Percentiles rank a stretch among this genome's conserved stretches.
Conservation (phyloP, 1,140 invertebrate genomes). For the Eciton burchellii region DNA sequence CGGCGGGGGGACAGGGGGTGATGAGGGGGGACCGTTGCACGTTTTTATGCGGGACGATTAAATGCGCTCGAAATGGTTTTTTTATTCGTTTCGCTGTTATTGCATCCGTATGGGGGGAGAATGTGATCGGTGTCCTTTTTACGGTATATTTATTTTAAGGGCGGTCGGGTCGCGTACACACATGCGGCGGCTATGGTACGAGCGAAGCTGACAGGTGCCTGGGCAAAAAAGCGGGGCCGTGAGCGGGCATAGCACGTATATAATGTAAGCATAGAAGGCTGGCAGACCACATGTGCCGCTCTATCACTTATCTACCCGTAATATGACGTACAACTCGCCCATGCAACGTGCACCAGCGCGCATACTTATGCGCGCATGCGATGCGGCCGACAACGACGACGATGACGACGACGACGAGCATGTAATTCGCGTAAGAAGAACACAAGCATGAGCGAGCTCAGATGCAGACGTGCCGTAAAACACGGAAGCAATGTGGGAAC, state of each 20-base stretch:
- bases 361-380: neutral
- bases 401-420: neutral
- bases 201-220: slow-evolving; percentile 83
- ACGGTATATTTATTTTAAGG: slow-evolving; percentile 81
- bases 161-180: slow-evolving; percentile 66
- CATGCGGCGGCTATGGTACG: slow-evolving; percentile 78
- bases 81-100: slow-evolving; percentile 67
- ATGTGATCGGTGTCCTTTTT: slow-evolving; percentile 77
- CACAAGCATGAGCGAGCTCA: neutral
- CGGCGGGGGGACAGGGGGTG: slow-evolving; percentile 10
- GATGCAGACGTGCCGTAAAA: too few relatives aligned
- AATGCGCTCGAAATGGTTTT: slow-evolving; percentile 36
- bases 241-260: slow-evolving; percentile 72
- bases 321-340: slow-evolving; percentile 71
- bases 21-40: neutral
- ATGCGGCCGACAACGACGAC: neutral
- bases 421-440: slow-evolving; percentile 35
- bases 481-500: neutral
- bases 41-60: slow-evolving; percentile 57
- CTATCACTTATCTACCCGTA: slow-evolving; percentile 82
- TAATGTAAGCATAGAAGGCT: slow-evolving; percentile 83
- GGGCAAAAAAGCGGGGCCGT: slow-evolving; percentile 77
- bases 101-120: slow-evolving; percentile 77
- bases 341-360: slow-evolving; percentile 65
- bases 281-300: slow-evolving; percentile 83